Conservation (phyloP, 2,888 invertebrate genomes). For the Clitarchus hookeri region DNA sequence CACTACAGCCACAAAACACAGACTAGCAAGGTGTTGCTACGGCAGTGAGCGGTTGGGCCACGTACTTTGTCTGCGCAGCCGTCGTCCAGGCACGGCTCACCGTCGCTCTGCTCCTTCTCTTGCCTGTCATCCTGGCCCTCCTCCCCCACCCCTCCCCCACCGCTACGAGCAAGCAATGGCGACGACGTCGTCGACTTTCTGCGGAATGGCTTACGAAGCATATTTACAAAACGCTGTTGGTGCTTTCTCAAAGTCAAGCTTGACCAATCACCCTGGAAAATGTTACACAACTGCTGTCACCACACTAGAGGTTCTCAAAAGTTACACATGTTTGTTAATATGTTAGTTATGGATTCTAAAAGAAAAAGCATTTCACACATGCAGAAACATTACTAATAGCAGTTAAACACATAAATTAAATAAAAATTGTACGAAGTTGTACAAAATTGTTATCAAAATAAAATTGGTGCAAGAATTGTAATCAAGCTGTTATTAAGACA, state of each 20-base stretch:
- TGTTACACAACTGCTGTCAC: constrained; percentile 18
- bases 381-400: neutral
- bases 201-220: constrained; percentile 69
- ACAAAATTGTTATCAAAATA: no score
- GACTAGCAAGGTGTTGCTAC: neutral
- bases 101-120: neutral
- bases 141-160: constrained; percentile 32
- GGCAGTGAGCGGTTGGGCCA: neutral
- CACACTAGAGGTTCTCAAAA: neutral
- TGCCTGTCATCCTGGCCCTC: constrained; percentile 21
- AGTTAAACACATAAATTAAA: neutral
- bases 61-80: neutral
- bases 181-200: constrained; percentile 70
- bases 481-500: no score
- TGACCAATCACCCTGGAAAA: constrained; percentile 46
- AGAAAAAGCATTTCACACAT: neutral
- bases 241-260: constrained; percentile 60
- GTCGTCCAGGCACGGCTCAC: neutral
- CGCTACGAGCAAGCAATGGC: constrained; percentile 54
- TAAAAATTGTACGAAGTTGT: no score
- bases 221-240: constrained; percentile 64
- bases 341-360: neutral
- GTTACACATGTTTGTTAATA: neutral
- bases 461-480: no score
- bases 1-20: neutral